A percentile compares a stretch with the other conserved stretches of the same genome.
phyloP scores from a whole-genome alignment of 2,113 vertebrate species.

The Sinocyclocheilus grahami region DNA sequence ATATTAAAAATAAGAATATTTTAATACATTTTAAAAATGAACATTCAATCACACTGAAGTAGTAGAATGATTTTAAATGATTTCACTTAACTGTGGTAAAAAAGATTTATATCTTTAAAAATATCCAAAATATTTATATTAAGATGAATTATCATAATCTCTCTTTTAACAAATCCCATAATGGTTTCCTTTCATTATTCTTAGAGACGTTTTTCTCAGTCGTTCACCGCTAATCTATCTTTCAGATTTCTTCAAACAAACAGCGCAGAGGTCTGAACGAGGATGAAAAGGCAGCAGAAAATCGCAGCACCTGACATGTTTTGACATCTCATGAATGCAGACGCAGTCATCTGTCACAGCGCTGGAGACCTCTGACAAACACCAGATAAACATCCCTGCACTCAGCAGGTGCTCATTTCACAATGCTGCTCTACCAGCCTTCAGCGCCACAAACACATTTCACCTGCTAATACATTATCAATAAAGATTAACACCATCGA shows the following conservation, averaged over 20 bases:
- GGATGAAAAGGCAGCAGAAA: neutral
- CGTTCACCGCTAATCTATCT: neutral
- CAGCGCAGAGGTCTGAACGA: neutral
- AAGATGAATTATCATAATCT: neutral
- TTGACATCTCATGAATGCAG: neutral
- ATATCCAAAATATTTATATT: no score
- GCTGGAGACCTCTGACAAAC: neutral
- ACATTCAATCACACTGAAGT: no score
- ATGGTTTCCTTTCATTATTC: neutral
- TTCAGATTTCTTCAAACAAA: neutral
- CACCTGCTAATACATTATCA: neutral
- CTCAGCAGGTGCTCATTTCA: constrained; percentile 6
- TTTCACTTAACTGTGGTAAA: no score
- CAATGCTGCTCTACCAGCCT: neutral
- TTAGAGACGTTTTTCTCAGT: neutral
- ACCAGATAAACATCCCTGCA: neutral
- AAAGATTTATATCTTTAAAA: no score
- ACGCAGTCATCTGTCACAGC: neutral
- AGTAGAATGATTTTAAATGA: no score
- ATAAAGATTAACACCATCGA: neutral
- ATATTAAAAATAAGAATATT: no score
- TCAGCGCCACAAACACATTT: neutral
- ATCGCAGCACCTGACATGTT: neutral
- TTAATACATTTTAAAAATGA: no score
- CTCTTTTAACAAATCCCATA: neutral